Evolutionary conservation across 2,888 invertebrate genomes (phyloP).

Genomic region (Synergus gifuensis): DNA sequence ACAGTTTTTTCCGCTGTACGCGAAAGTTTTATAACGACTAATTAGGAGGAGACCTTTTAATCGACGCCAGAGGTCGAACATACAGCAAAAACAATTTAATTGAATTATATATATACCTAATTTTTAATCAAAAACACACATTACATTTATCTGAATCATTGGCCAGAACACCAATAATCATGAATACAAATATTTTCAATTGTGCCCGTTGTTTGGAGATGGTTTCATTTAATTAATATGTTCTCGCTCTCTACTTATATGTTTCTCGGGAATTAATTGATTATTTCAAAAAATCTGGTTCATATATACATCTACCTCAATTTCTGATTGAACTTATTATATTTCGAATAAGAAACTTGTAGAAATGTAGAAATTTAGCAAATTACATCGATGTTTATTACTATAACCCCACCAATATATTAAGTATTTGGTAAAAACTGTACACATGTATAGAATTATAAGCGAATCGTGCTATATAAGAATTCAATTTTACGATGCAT

Average conservation of each 20-base stretch:
- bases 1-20: not conserved
- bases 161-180: not conserved
- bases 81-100: constrained; percentile 15
- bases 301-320: not conserved
- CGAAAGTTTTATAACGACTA: not conserved
- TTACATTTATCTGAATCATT: not conserved
- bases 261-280: not conserved
- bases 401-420: not conserved
- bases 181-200: not conserved
- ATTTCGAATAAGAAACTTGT: too few relatives aligned
- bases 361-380: too few relatives aligned
- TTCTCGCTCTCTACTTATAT: not conserved
- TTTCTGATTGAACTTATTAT: not conserved
- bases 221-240: not conserved
- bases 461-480: constrained; percentile 2
- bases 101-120: not conserved
- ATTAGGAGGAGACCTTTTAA: constrained; percentile 28
- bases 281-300: accelerated
- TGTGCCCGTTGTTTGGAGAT: not conserved
- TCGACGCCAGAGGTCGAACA: constrained; percentile 12
- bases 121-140: not conserved
- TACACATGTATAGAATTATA: not conserved
- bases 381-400: not conserved
- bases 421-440: not conserved
- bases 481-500: constrained; percentile 13